A percentile compares a stretch with the other conserved stretches of the same genome.
Conservation (phyloP, 1,140 invertebrate genomes). For the Adelges cooleyi region DNA sequence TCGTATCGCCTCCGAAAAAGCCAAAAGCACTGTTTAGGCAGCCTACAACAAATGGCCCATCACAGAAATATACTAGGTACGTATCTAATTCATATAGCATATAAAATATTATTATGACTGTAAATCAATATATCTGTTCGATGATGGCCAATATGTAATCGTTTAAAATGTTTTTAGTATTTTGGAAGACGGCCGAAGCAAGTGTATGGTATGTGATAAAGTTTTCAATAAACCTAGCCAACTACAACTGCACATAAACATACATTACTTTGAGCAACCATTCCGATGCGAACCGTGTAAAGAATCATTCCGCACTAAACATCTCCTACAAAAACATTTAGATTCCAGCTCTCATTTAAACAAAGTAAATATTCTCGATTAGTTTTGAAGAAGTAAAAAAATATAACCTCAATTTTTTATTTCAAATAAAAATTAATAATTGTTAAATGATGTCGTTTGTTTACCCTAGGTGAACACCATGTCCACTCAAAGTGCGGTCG, state of each 20-base stretch:
- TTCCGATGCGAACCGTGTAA: conserved; percentile 83
- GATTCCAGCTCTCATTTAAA: conserved; percentile 80
- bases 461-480: conserved; percentile 56
- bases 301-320: conserved; percentile 80
- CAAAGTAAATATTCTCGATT: conserved; percentile 53
- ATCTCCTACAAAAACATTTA: conserved; percentile 84
- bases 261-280: conserved; percentile 88
- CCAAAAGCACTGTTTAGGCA: conserved; percentile 21
- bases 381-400: not conserved
- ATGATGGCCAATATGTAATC: too few relatives aligned
- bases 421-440: not conserved
- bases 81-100: not conserved
- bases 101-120: conserved; percentile 34
- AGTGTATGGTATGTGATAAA: conserved; percentile 82
- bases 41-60: conserved; percentile 24
- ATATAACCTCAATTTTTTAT: not conserved
- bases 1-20: not conserved
- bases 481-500: conserved; percentile 68
- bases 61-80: conserved; percentile 23
- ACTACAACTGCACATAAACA: conserved; percentile 82
- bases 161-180: conserved; percentile 39
- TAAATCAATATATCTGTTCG: conserved; percentile 1
- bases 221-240: conserved; percentile 82
- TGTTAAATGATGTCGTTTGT: conserved; percentile 18
- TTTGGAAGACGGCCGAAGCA: conserved; percentile 64